Conservation (phyloP, 1,140 invertebrate species). For the Temnothorax nylanderi region DNA sequence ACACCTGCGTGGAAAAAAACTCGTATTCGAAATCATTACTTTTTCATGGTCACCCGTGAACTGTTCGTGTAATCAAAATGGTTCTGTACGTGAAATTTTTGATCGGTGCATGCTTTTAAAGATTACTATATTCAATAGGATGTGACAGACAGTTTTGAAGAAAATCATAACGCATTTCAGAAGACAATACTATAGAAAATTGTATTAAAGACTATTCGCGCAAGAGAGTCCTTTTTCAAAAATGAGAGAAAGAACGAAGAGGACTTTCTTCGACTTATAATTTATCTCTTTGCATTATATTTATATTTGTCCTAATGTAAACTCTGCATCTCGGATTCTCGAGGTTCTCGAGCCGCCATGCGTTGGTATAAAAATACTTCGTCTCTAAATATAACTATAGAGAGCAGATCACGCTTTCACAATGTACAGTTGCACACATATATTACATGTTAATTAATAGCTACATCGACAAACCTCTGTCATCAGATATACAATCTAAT, state of each 20-base stretch:
- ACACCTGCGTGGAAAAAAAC: constrained; percentile 12
- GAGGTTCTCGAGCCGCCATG: background rate
- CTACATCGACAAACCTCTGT: background rate
- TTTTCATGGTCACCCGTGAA: background rate
- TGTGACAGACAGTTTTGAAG: background rate
- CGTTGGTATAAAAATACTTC: background rate
- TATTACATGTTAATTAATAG: background rate
- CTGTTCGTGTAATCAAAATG: background rate
- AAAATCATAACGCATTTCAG: background rate
- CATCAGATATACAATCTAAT: constrained; percentile 3
- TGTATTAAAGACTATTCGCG: background rate
- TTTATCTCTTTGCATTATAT: constrained; percentile 3
- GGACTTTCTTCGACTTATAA: background rate
- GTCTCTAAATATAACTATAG: constrained; percentile 18
- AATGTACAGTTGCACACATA: background rate
- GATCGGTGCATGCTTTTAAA: background rate
- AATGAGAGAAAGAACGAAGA: background rate
- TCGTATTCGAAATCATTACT: background rate
- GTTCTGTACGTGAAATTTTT: background rate
- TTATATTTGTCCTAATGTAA: background rate
- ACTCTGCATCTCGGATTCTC: background rate
- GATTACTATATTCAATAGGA: background rate
- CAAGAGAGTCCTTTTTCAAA: background rate
- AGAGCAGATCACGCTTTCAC: background rate
- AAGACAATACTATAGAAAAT: background rate